Evolutionary conservation across 2,797 vertebrate species (phyloP).

Genomic region (Helarctos malayanus): DNA sequence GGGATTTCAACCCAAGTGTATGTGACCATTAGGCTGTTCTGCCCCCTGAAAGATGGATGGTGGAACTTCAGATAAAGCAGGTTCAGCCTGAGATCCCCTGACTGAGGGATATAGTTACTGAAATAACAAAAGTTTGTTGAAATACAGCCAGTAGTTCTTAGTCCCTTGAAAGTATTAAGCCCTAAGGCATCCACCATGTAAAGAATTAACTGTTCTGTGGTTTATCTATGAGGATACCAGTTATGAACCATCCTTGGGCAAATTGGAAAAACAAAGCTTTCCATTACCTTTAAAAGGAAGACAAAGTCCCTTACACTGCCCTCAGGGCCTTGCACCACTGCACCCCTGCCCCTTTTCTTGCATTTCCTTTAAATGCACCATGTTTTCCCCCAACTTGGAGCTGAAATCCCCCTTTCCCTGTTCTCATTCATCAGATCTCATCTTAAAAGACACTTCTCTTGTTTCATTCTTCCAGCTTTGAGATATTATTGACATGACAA

Average conservation of each 20-base stretch:
- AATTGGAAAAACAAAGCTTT: neutral
- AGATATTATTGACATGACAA: neutral
- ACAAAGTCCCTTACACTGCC: no score
- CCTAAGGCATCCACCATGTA: neutral
- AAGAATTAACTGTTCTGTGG: neutral
- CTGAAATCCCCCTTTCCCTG: neutral
- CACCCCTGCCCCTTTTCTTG: neutral
- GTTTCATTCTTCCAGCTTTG: neutral
- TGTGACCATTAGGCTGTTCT: neutral
- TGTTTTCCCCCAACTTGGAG: no score
- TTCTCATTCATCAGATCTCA: neutral
- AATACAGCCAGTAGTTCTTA: neutral
- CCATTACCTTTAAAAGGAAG: neutral
- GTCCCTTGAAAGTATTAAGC: neutral
- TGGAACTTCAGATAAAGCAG: neutral
- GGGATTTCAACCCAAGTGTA: neutral
- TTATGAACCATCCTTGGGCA: neutral
- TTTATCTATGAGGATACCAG: neutral
- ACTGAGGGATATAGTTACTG: neutral
- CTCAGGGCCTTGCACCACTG: rapidly evolving
- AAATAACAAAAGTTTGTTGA: neutral
- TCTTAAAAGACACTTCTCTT: neutral
- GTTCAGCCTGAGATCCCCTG: neutral
- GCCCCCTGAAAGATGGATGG: neutral
- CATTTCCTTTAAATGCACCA: neutral